Conservation (phyloP, 2,113 vertebrate species). For the Turdus rufiventris region DNA sequence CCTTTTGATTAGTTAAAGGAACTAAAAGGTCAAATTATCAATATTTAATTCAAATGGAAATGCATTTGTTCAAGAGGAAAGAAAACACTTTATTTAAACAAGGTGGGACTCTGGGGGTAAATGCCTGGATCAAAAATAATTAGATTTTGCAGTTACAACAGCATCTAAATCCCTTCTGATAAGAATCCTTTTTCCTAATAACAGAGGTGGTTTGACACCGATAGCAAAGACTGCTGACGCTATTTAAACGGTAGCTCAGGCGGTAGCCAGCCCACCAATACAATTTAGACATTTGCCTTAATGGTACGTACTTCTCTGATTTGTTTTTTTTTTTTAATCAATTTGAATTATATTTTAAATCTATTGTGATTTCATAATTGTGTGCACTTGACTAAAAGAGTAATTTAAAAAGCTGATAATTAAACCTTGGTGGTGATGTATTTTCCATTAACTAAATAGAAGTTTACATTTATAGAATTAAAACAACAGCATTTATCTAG, state of each 20-base stretch:
- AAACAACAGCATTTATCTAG: background rate
- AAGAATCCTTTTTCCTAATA: slow-evolving; percentile 64
- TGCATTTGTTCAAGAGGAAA: slow-evolving; percentile 74
- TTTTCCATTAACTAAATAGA: slow-evolving; percentile 66
- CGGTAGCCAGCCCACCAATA: background rate
- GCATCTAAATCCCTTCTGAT: slow-evolving; percentile 58
- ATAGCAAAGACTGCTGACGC: background rate
- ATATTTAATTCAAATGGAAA: slow-evolving; percentile 84
- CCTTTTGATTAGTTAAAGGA: slow-evolving; percentile 82
- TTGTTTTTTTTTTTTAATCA: slow-evolving; percentile 29
- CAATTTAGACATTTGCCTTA: slow-evolving; percentile 38
- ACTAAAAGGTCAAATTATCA: slow-evolving; percentile 86
- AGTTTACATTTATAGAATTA: slow-evolving; percentile 65
- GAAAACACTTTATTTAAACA: slow-evolving; percentile 74
- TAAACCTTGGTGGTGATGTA: slow-evolving; percentile 39
- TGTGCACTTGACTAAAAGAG: slow-evolving; percentile 29
- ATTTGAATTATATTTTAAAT: slow-evolving; percentile 53
- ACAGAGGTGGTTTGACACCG: slow-evolving; percentile 48
- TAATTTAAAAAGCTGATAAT: slow-evolving; percentile 50
- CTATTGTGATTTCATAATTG: slow-evolving; percentile 54
- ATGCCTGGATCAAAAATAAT: slow-evolving; percentile 70
- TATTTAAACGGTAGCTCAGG: slow-evolving; percentile 3
- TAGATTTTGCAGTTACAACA: slow-evolving; percentile 64
- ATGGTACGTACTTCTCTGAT: background rate
- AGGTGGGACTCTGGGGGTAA: slow-evolving; percentile 57